These are phyloP conservation scores for Andricus curvator DNA, from an alignment of 2,888 invertebrate genomes.

Conservation along the genomic window DNA sequence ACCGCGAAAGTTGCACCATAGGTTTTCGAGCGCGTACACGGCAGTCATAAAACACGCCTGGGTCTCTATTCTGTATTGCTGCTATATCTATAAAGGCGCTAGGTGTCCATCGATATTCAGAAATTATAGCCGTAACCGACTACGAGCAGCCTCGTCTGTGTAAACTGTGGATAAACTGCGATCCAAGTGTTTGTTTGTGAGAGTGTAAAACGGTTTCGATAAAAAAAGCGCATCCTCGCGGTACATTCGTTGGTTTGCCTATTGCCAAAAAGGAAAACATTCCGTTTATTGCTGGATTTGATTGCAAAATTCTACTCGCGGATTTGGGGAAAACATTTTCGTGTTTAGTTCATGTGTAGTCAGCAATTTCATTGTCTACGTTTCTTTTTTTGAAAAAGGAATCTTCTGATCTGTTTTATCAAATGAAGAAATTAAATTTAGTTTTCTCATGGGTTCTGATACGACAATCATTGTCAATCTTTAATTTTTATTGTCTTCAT, in stretches of 20 bases:
- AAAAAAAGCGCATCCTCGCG: constrained; percentile 12
- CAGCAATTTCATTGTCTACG: neutral
- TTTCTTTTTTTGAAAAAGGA: neutral
- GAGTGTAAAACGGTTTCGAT: constrained; percentile 15
- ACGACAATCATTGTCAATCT: too few species aligned
- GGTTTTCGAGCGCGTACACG: constrained; percentile 24
- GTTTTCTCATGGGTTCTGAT: too few species aligned
- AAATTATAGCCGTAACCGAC: constrained; percentile 39
- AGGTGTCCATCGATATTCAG: constrained; percentile 41
- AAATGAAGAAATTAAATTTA: too few species aligned
- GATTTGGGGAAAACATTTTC: neutral
- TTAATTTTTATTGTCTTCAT: too few species aligned
- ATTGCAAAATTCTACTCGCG: neutral
- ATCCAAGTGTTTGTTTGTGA: constrained; percentile 22
- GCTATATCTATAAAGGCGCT: constrained; percentile 12
- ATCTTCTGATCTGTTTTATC: too few species aligned
- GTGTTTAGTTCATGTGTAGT: neutral
- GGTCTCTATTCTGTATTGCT: constrained; percentile 14
- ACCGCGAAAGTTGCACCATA: constrained; percentile 38
- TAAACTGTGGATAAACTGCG: constrained; percentile 34
- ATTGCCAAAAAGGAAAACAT: neutral
- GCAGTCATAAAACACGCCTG: constrained; percentile 1
- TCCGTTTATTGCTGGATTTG: constrained; percentile 12
- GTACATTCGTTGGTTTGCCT: neutral
- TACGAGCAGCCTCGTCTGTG: constrained; percentile 12